Evolutionary conservation across 2,797 vertebrate species (phyloP).

Genomic region (Hydrophis major): DNA sequence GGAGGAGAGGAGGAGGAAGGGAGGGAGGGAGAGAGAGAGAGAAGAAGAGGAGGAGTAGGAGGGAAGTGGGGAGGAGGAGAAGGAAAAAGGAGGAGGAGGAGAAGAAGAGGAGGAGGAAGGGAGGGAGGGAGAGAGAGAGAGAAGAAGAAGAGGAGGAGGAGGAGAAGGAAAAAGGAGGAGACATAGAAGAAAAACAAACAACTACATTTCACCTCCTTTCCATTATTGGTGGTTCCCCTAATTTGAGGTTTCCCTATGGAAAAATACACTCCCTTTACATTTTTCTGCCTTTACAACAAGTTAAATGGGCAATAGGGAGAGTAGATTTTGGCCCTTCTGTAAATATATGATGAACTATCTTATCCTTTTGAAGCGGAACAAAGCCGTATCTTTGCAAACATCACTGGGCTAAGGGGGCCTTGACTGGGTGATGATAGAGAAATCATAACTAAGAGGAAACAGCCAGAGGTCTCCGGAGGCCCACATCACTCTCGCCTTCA

Average conservation of each 20-base stretch:
- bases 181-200: fast-evolving
- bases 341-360: neutral
- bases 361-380: neutral
- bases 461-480: neutral
- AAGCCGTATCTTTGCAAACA: neutral
- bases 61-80: too few relatives aligned
- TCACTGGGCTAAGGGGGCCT: fast-evolving
- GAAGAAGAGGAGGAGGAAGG: too few relatives aligned
- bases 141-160: too few relatives aligned
- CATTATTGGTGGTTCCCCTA: neutral
- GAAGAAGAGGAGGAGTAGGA: too few relatives aligned
- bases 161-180: too few relatives aligned
- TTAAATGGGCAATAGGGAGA: neutral
- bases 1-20: too few relatives aligned
- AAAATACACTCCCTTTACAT: neutral
- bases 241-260: neutral
- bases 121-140: too few relatives aligned
- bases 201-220: neutral
- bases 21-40: too few relatives aligned
- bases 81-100: too few relatives aligned
- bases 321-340: neutral
- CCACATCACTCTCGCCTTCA: neutral
- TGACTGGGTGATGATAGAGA: neutral
- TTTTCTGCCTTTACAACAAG: neutral
- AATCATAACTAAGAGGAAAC: constrained; percentile 10